Conservation (phyloP, 2,797 vertebrate genomes). For the Mycteria americana region DNA sequence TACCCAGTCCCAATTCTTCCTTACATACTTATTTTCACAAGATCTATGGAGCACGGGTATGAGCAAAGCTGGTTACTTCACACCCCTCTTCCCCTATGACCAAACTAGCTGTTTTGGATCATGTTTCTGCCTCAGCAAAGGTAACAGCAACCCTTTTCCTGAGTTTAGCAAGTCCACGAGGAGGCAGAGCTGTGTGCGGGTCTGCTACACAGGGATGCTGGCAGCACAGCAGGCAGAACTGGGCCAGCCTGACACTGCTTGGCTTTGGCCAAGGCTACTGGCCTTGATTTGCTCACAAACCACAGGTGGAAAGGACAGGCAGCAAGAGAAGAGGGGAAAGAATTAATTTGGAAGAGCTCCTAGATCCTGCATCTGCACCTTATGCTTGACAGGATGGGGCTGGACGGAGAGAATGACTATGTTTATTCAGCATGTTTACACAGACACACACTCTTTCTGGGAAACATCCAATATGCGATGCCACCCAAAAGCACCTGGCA, state of each 20-base stretch:
- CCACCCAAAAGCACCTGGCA: conserved; percentile 8
- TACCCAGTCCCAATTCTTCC: neutral
- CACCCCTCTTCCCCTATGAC: neutral
- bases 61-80: neutral
- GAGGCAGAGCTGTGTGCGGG: neutral
- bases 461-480: neutral
- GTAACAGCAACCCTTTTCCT: neutral
- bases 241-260: too few species aligned
- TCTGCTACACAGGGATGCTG: neutral
- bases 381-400: neutral
- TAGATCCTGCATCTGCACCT: neutral
- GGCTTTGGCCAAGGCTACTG: neutral
- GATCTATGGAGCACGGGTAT: neutral
- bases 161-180: neutral
- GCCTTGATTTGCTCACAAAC: neutral
- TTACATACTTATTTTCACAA: neutral
- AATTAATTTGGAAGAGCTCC: neutral
- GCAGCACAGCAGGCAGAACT: neutral
- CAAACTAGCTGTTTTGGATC: neutral
- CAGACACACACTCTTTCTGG: neutral
- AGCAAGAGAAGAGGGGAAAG: neutral
- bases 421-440: neutral
- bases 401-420: neutral
- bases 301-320: neutral
- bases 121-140: neutral